Evolutionary conservation across 1,140 invertebrate genomes (phyloP).

Genomic region (Drosophila bipectinata): DNA sequence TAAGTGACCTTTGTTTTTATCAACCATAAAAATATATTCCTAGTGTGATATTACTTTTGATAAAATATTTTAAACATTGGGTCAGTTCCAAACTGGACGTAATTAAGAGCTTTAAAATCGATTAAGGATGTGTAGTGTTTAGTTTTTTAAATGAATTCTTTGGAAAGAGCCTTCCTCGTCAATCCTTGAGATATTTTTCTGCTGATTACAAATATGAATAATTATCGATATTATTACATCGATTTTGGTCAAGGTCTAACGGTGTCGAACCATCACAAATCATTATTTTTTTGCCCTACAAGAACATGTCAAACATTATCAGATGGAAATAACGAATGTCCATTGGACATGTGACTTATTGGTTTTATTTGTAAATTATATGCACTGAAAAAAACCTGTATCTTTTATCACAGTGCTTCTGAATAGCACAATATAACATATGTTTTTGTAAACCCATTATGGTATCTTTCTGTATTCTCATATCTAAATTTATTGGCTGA

Average conservation of each 20-base stretch:
- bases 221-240: slow-evolving; percentile 23
- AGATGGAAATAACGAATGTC: slow-evolving; percentile 28
- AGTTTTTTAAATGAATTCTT: slow-evolving; percentile 12
- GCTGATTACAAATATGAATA: slow-evolving; percentile 23
- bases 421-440: slow-evolving; percentile 1
- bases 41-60: slow-evolving; percentile 32
- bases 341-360: slow-evolving; percentile 5
- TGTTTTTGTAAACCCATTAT: slow-evolving; percentile 10
- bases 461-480: slow-evolving; percentile 13
- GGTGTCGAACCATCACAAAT: slow-evolving; percentile 15
- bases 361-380: slow-evolving; percentile 23
- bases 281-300: slow-evolving; percentile 2
- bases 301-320: slow-evolving; percentile 23
- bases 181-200: slow-evolving; percentile 17
- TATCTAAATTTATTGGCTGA: slow-evolving; percentile 47
- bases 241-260: slow-evolving; percentile 29
- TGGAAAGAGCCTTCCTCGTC: not conserved
- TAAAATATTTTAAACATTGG: slow-evolving; percentile 28
- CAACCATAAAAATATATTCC: slow-evolving; percentile 1
- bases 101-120: slow-evolving; percentile 48
- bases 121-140: slow-evolving; percentile 17
- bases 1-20: slow-evolving; percentile 4
- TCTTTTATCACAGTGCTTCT: slow-evolving; percentile 13
- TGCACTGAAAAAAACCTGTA: slow-evolving; percentile 2
- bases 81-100: slow-evolving; percentile 39